Evolutionary conservation across 2,797 vertebrate species (phyloP).

Genomic region (Miichthys miiuy): DNA sequence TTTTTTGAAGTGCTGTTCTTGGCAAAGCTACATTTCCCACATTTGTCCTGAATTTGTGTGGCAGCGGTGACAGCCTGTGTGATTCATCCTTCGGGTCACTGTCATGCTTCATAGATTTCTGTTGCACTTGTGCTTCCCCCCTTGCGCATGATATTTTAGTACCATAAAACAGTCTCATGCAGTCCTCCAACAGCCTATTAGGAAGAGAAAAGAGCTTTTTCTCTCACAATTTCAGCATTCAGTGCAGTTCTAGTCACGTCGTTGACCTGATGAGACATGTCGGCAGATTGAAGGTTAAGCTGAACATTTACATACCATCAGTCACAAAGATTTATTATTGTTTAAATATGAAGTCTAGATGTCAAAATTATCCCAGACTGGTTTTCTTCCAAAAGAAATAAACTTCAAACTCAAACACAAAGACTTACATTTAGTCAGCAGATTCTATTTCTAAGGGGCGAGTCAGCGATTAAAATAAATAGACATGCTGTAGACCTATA

Average conservation of each 20-base stretch:
- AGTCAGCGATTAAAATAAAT: constrained; percentile 51
- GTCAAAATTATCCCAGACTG: constrained; percentile 16
- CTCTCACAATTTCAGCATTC: constrained; percentile 14
- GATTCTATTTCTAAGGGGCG: constrained; percentile 37
- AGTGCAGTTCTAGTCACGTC: constrained; percentile 7
- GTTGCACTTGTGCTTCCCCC: constrained; percentile 49
- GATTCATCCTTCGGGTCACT: constrained; percentile 58
- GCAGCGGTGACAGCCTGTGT: constrained; percentile 44
- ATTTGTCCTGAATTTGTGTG: constrained; percentile 58
- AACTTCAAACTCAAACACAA: constrained; percentile 33
- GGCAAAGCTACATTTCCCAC: constrained; percentile 62
- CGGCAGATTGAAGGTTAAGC: background rate
- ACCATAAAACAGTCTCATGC: constrained; percentile 24
- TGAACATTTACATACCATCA: constrained; percentile 11
- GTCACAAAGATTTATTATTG: constrained; percentile 28
- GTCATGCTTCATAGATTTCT: constrained; percentile 55
- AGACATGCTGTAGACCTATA: constrained; percentile 22
- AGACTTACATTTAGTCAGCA: constrained; percentile 46
- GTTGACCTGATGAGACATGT: constrained; percentile 24
- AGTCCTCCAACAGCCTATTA: background rate
- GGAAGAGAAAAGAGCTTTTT: constrained; percentile 24
- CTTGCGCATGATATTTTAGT: constrained; percentile 20
- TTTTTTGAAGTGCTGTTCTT: constrained; percentile 43
- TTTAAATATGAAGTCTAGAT: constrained; percentile 24
- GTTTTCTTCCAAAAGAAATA: constrained; percentile 13